Conservation (phyloP, 1,140 invertebrate species). For the Sycophila sp. region DNA sequence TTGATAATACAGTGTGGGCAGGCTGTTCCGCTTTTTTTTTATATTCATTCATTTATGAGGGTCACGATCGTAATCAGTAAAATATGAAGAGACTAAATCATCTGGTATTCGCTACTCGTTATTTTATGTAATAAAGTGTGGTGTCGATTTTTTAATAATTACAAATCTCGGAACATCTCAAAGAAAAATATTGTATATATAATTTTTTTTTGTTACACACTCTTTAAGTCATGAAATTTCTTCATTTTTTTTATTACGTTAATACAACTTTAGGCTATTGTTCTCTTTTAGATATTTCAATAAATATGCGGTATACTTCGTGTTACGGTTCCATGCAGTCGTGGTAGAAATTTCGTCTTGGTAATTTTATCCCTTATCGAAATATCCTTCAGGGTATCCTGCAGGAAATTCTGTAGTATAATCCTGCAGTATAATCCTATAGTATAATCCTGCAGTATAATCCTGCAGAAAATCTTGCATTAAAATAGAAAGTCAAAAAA, state of each 20-base stretch:
- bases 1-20: neutral
- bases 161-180: neutral
- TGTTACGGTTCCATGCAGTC: neutral
- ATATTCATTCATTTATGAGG: no score
- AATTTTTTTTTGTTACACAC: neutral
- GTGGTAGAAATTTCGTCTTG: neutral
- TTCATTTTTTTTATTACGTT: no score
- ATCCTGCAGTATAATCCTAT: no score
- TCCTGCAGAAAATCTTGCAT: no score
- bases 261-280: conserved; percentile 13
- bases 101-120: neutral
- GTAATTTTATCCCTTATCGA: no score
- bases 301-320: conserved; percentile 24
- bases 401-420: no score
- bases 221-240: neutral
- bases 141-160: neutral
- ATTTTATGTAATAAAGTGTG: no score
- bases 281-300: conserved; percentile 6
- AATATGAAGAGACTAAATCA: neutral
- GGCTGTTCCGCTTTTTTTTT: neutral
- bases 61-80: no score
- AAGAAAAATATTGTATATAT: conserved; percentile 17
- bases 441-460: no score
- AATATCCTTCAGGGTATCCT: no score
- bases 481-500: no score